Conservation (phyloP, 2,888 invertebrate species). For the Dicycla oo region DNA sequence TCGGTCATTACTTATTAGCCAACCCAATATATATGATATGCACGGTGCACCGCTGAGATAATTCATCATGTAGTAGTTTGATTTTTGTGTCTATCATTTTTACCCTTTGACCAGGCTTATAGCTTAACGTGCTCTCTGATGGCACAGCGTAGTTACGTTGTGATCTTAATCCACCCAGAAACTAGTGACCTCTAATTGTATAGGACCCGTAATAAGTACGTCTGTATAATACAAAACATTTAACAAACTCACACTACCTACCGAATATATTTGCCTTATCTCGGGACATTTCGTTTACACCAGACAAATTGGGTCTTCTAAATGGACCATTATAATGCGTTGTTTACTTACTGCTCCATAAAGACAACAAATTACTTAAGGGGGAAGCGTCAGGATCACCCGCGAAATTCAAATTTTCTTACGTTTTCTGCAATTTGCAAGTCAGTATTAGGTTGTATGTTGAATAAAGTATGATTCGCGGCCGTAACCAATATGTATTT, state of each 20-base stretch:
- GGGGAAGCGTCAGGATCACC: too few relatives aligned
- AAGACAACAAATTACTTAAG: conserved; percentile 25
- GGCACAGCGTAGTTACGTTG: background rate
- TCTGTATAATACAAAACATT: background rate
- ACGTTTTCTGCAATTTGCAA: too few relatives aligned
- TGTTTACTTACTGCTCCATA: conserved; percentile 13
- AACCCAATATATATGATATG: too few relatives aligned
- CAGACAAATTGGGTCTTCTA: conserved; percentile 16
- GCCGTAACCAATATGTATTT: too few relatives aligned
- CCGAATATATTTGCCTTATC: conserved; percentile 17
- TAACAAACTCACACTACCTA: background rate
- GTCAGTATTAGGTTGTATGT: too few relatives aligned
- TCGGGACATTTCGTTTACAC: conserved; percentile 4
- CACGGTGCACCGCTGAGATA: background rate
- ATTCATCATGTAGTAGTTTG: background rate
- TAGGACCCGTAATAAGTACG: background rate
- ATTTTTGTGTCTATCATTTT: background rate
- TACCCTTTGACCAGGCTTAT: background rate
- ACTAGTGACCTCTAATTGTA: background rate
- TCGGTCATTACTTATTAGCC: too few relatives aligned
- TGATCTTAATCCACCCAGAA: background rate
- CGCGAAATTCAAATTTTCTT: too few relatives aligned
- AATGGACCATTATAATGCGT: conserved; percentile 8
- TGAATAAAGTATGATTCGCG: too few relatives aligned
- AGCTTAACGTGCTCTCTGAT: background rate